Evolutionary conservation across 2,113 vertebrate species (phyloP).

Genomic region (Eptesicus fuscus): DNA sequence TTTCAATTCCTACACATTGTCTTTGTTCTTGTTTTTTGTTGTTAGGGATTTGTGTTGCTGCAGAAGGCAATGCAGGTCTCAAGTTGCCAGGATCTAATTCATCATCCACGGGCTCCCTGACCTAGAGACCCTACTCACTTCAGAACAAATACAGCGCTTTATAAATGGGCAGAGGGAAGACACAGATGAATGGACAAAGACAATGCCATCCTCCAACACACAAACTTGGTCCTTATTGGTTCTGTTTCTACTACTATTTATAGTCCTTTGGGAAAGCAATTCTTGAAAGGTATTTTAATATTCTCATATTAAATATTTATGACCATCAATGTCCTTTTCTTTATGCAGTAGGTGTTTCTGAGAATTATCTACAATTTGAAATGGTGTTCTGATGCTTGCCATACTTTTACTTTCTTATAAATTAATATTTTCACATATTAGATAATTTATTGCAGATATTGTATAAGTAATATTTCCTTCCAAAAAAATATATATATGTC

Average conservation of each 20-base stretch:
- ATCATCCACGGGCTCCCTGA: not conserved
- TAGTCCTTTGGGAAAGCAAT: not conserved
- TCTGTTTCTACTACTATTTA: not conserved
- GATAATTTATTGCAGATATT: not conserved
- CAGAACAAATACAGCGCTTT: not conserved
- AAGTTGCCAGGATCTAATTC: not conserved
- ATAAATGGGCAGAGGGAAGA: not conserved
- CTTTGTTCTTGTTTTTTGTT: not conserved
- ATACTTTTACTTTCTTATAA: not conserved
- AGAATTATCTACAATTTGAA: not conserved
- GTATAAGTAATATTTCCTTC: not conserved
- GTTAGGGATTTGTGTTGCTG: not conserved
- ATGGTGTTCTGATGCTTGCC: not conserved
- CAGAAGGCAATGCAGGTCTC: not conserved
- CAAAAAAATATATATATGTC: not conserved
- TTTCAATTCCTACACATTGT: not conserved
- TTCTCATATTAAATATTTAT: not conserved
- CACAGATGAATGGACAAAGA: not conserved
- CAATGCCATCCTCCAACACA: not conserved
- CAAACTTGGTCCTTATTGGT: not conserved
- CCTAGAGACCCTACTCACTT: not conserved
- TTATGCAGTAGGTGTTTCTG: not conserved
- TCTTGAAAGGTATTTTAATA: not conserved
- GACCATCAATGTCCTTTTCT: not conserved
- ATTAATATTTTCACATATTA: constrained; percentile 3